Conservation (phyloP, 2,113 vertebrate species). For the Chaenocephalus aceratus region DNA sequence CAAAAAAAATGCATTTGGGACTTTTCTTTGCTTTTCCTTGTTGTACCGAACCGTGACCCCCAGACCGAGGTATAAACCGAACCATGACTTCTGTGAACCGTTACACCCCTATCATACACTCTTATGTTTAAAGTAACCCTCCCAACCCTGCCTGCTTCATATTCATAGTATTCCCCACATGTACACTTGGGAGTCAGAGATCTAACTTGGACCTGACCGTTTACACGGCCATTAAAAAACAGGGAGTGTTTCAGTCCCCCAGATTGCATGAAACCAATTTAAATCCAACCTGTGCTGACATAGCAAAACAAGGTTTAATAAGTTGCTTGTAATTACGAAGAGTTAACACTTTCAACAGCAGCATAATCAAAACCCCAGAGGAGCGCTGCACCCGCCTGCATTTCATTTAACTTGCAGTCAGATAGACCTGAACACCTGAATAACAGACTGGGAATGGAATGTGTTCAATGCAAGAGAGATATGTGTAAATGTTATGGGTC, state of each 20-base stretch:
- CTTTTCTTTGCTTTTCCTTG: too few relatives aligned
- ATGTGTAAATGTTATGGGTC: conserved; percentile 19
- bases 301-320: conserved; percentile 7
- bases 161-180: neutral
- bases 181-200: conserved; percentile 7
- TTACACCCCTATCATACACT: too few relatives aligned
- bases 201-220: conserved; percentile 21
- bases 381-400: neutral
- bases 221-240: conserved; percentile 6
- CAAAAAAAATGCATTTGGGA: too few relatives aligned
- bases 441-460: neutral
- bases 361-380: neutral
- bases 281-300: neutral
- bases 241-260: neutral
- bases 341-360: neutral
- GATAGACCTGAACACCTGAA: neutral
- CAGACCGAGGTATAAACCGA: too few relatives aligned
- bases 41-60: too few relatives aligned
- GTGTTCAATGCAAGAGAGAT: conserved; percentile 10
- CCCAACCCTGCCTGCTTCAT: neutral
- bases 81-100: too few relatives aligned
- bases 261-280: neutral
- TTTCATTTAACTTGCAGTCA: neutral
- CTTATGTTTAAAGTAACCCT: too few relatives aligned
- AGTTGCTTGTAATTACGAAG: conserved; percentile 9